A percentile compares a stretch with the other conserved stretches of the same genome.
Evolutionary conservation across 92 coral and sea anemone genomes (phyloP).

Genomic region (Isaurus tuberculatus): DNA sequence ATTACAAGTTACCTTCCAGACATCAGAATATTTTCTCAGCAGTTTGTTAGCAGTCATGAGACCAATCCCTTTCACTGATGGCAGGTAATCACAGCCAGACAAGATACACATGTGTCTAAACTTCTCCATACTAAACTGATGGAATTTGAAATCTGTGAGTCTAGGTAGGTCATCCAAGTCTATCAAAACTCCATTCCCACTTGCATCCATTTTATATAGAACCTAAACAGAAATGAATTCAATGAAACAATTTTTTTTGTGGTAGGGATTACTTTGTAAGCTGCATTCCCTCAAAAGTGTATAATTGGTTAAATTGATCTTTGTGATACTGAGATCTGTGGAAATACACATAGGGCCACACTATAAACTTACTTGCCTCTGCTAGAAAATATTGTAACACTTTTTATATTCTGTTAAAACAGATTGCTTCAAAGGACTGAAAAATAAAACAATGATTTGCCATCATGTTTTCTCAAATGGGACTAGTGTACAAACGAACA

Average conservation of each 20-base stretch:
- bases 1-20: slow-evolving; percentile 68
- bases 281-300: not conserved
- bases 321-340: too few species aligned
- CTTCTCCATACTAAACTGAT: slow-evolving; percentile 91
- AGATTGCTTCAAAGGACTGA: too few species aligned
- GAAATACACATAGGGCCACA: too few species aligned
- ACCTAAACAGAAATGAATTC: slow-evolving; percentile 58
- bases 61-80: slow-evolving; percentile 94
- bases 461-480: too few species aligned
- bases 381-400: too few species aligned
- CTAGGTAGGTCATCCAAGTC: slow-evolving; percentile 86
- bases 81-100: slow-evolving; percentile 98
- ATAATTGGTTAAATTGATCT: too few species aligned
- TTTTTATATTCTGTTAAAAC: too few species aligned
- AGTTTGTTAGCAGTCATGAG: slow-evolving; percentile 91
- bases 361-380: too few species aligned
- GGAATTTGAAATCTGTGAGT: slow-evolving; percentile 79
- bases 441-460: too few species aligned
- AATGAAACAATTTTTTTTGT: too few species aligned
- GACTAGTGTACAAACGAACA: too few species aligned
- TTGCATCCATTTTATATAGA: slow-evolving; percentile 95
- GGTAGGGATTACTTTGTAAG: not conserved
- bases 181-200: slow-evolving; percentile 79
- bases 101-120: slow-evolving; percentile 97
- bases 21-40: slow-evolving; percentile 76